Conservation (phyloP, 1,140 invertebrate genomes). For the Nylanderia fulva region DNA sequence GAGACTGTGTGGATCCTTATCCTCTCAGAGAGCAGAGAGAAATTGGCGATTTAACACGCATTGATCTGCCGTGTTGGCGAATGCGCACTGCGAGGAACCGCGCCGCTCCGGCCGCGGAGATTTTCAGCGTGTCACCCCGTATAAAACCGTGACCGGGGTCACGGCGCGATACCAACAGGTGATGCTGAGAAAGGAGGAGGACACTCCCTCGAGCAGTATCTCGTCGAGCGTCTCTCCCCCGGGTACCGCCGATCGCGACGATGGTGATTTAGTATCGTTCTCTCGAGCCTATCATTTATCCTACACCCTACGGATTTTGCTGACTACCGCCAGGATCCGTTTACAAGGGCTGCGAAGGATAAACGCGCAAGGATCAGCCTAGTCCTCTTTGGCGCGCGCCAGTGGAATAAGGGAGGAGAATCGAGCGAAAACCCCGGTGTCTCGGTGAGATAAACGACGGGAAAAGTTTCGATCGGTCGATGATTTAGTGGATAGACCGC, state of each 20-base stretch:
- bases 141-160: conserved; percentile 74
- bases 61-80: conserved; percentile 77
- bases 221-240: conserved; percentile 68
- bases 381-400: background rate
- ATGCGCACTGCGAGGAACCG: conserved; percentile 68
- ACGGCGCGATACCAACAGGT: conserved; percentile 81
- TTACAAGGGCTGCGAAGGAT: background rate
- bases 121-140: conserved; percentile 65
- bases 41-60: conserved; percentile 76
- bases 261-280: conserved; percentile 63
- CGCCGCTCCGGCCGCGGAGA: conserved; percentile 19
- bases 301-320: background rate
- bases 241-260: conserved; percentile 54
- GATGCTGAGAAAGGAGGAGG: conserved; percentile 77
- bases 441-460: conserved; percentile 19
- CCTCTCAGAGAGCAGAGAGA: conserved; percentile 47
- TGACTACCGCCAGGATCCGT: background rate
- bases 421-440: background rate
- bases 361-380: background rate
- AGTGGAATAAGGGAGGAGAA: conserved; percentile 4
- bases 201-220: conserved; percentile 77
- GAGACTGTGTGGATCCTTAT: conserved; percentile 41
- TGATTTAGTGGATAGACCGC: conserved; percentile 53
- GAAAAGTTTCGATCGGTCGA: conserved; percentile 53
- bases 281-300: conserved; percentile 29